These are phyloP conservation scores for Trichechus manatus DNA, from an alignment of 2,113 vertebrate species.

Conservation along the genomic window DNA sequence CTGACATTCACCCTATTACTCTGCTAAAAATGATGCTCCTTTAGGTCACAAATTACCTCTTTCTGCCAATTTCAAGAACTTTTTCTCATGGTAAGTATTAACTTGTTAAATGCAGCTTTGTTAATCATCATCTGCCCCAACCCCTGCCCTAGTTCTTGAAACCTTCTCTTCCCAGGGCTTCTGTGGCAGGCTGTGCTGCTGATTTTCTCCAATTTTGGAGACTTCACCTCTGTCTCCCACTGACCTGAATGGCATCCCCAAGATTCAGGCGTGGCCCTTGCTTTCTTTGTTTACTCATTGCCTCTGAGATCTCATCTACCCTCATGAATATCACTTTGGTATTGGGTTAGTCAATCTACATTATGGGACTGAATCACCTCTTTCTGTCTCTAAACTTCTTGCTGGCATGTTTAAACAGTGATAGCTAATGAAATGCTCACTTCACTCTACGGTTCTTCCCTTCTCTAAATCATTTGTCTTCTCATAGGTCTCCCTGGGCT, in stretches of 20 bases:
- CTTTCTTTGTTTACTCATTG: background rate
- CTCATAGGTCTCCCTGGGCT: background rate
- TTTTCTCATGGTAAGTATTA: background rate
- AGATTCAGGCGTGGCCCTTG: background rate
- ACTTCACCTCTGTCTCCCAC: background rate
- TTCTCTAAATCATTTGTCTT: background rate
- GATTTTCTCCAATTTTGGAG: background rate
- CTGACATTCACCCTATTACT: background rate
- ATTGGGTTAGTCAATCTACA: background rate
- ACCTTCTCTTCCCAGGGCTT: background rate
- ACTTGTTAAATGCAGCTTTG: background rate
- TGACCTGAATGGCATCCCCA: no score
- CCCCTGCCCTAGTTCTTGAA: background rate
- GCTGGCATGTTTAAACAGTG: background rate
- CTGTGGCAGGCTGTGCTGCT: background rate
- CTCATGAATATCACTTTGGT: background rate
- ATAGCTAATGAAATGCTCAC: background rate
- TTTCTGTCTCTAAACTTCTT: background rate
- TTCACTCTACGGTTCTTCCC: background rate
- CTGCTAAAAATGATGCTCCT: constrained; percentile 17
- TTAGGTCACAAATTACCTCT: constrained; percentile 12
- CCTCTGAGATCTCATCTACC: background rate
- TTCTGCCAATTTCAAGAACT: background rate
- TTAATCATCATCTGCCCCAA: background rate
- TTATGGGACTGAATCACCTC: background rate